phyloP scores from a whole-genome alignment of 2,113 vertebrate genomes.

The Eleginops maclovinus region DNA sequence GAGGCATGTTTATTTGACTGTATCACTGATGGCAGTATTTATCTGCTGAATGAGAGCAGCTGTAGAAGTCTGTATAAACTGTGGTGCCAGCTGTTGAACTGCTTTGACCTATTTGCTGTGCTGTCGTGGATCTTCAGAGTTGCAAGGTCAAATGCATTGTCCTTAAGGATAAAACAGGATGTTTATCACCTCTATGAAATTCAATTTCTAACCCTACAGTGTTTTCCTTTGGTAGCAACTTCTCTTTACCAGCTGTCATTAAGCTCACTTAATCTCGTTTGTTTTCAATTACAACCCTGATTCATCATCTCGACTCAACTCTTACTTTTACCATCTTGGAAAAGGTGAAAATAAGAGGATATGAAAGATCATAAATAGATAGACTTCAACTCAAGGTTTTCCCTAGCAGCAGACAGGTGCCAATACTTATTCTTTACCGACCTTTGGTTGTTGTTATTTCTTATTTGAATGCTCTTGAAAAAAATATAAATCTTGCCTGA shows the following conservation, averaged over 20 bases:
- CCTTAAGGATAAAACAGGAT: not conserved
- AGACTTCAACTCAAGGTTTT: slow-evolving; percentile 14
- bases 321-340: slow-evolving; percentile 1
- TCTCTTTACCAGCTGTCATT: not conserved
- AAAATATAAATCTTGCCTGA: slow-evolving; percentile 33
- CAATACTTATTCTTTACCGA: slow-evolving; percentile 37
- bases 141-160: slow-evolving; percentile 19
- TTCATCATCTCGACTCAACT: slow-evolving; percentile 1
- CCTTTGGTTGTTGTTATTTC: slow-evolving; percentile 17
- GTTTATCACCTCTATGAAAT: not conserved
- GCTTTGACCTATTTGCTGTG: slow-evolving; percentile 37
- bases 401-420: slow-evolving; percentile 44
- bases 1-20: slow-evolving; percentile 52
- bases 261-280: slow-evolving; percentile 8
- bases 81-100: slow-evolving; percentile 62
- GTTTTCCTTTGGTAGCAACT: not conserved
- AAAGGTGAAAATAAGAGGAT: slow-evolving; percentile 5
- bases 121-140: slow-evolving; percentile 7
- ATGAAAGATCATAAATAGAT: slow-evolving; percentile 26
- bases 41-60: slow-evolving; percentile 61
- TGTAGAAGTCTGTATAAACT: slow-evolving; percentile 38
- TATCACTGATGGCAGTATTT: slow-evolving; percentile 55
- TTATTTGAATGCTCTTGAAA: slow-evolving; percentile 33
- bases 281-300: not conserved
- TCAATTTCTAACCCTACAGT: not conserved